Base-by-base conservation (phyloP, 2,113 vertebrate genomes). In the Willisornis vidua region DNA sequence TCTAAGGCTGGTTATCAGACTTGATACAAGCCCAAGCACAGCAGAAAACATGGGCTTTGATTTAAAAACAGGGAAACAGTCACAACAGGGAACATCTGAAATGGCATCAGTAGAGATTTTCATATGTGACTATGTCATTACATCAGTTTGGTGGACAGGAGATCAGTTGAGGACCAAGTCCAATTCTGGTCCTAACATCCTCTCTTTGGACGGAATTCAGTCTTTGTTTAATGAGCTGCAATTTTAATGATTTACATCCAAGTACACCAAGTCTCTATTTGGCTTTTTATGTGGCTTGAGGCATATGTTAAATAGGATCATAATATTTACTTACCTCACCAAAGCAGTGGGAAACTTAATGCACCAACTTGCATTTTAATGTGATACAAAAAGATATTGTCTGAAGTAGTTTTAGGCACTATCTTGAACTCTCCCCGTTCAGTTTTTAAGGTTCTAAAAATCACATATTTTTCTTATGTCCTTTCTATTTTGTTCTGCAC, bases 311-410 rank as follows among this genome's bases (percentile, higher is more conserved):
- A 94, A 95, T 85, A 96, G 94, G 93, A 95, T 88, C 93, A 86
- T 93, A 94, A 90, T 94, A 94, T 96, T 97, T 95, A 96, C 86
- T 82, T 92, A 96, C 89, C 52, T 92, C 88, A 86, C 79, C 70
- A 78, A 81, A 90, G 68, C 58, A 33, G 76, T 93, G 49, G 31
- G 68, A 95, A 57, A 92, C 78, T 90, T 70, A 80, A 90, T 65
- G 70, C 46, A 92, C 52, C 14, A 15, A 75, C 85, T 85, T 95
- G 93, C 81, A 89, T 80, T 84, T 78, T 70, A 94, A 86, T 70
- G 31, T 9, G 35, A 59, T 84, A 65, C 28, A 85, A 72, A 86
- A 92, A 90, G 31, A 81, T 81, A 93, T 1, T 72, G 68, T 72
- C 48, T 94, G 57, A 88, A 93, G 57, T 39, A 48, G 23, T 81